Evolutionary conservation across 2,113 vertebrate genomes (phyloP).

Genomic region (Dicerorhinus sumatrensis): DNA sequence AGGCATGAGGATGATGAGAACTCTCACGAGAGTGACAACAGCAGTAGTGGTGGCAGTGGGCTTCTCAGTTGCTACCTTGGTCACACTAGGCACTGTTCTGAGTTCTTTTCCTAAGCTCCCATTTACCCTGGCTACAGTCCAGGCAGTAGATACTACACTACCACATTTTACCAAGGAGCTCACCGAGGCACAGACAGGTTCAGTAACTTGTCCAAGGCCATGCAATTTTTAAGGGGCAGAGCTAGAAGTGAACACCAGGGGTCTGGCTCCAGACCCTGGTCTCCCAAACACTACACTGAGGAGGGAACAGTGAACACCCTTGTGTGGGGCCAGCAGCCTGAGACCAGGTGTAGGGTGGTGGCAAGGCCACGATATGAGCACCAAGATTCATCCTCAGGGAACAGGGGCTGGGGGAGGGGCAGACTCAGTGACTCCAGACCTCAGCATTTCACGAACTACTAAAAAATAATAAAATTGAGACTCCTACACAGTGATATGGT

Average conservation of each 20-base stretch:
- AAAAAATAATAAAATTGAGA: neutral
- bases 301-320: neutral
- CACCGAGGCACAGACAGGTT: neutral
- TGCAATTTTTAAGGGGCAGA: neutral
- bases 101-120: neutral
- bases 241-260: neutral
- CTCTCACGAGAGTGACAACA: accelerated
- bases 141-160: too few species aligned
- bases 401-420: neutral
- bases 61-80: neutral
- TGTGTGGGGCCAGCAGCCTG: neutral
- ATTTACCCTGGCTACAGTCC: neutral
- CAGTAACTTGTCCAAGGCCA: neutral
- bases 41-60: accelerated
- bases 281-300: neutral
- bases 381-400: accelerated
- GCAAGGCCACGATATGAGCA: neutral
- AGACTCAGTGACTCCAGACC: neutral
- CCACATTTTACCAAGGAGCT: neutral
- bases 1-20: accelerated
- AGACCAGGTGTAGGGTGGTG: too few species aligned
- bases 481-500: neutral
- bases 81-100: neutral
- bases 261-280: neutral
- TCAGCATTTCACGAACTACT: neutral